Percentiles rank a stretch among this genome's conserved stretches.
Evolutionary conservation across 2,797 vertebrate species (phyloP).

Genomic region (Choloepus didactylus): DNA sequence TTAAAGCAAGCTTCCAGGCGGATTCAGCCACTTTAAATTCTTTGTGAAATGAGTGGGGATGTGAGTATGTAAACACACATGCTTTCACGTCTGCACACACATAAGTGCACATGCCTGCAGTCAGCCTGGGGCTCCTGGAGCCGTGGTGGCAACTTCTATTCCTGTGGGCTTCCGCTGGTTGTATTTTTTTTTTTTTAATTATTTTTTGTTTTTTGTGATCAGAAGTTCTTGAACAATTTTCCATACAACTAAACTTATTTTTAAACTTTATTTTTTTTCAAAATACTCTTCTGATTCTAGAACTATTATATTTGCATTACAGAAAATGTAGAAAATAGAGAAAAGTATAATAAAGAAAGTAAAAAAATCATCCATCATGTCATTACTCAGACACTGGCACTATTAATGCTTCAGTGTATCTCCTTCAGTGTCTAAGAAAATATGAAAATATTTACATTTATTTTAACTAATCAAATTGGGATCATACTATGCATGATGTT

Average conservation of each 20-base stretch:
- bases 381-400: not conserved
- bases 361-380: not conserved
- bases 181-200: not conserved
- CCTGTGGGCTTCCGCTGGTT: not conserved
- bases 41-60: not conserved
- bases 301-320: not conserved
- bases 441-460: not conserved
- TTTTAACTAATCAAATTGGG: not conserved
- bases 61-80: not conserved
- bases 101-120: not conserved
- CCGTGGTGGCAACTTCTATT: not conserved
- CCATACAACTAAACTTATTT: not conserved
- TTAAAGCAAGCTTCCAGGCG: not conserved
- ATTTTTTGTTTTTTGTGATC: not conserved
- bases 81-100: no score
- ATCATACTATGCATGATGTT: not conserved
- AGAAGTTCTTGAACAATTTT: not conserved
- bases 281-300: not conserved
- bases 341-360: not conserved
- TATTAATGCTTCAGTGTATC: not conserved
- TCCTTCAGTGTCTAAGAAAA: not conserved
- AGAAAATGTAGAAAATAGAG: constrained; percentile 52
- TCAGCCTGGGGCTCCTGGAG: not conserved
- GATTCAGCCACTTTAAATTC: not conserved
- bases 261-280: not conserved